A percentile compares a stretch with the other conserved stretches of the same genome.
Conservation (phyloP, 1,140 invertebrate species). For the Sinonovacula constricta region DNA sequence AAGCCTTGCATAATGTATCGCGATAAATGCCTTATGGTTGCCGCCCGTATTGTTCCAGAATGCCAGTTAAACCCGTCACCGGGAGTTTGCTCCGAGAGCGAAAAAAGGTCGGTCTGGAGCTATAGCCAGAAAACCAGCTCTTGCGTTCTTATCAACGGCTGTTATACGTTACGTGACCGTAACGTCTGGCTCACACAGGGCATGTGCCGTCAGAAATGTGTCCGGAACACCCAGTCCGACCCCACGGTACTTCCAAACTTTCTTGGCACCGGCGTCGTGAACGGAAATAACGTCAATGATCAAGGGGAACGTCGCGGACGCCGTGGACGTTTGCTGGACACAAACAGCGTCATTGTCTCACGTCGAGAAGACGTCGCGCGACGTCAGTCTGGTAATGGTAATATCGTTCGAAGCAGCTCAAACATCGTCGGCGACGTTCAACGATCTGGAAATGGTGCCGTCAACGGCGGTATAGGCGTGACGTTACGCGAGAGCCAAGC, state of each 20-base stretch:
- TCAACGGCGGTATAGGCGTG: background rate
- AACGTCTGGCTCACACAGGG: constrained; percentile 39
- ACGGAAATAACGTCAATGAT: background rate
- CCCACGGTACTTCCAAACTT: constrained; percentile 27
- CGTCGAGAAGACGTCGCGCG: background rate
- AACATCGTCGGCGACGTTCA: background rate
- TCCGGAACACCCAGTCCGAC: background rate
- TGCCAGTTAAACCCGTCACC: constrained; percentile 37
- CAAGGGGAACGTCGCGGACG: background rate
- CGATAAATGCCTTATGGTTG: background rate
- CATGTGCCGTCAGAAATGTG: constrained; percentile 36
- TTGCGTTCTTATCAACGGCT: constrained; percentile 30
- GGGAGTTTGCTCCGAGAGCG: constrained; percentile 10
- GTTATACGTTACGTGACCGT: constrained; percentile 39
- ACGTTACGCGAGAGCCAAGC: background rate
- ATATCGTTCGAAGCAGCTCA: background rate
- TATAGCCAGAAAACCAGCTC: constrained; percentile 46
- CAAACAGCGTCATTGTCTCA: too few relatives aligned
- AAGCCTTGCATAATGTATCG: background rate
- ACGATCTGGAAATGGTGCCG: background rate
- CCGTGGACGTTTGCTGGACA: constrained; percentile 14
- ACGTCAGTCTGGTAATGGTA: background rate
- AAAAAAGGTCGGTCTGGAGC: constrained; percentile 31
- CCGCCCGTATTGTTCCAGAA: background rate
- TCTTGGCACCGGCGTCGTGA: background rate